Evolutionary conservation across 2,797 vertebrate genomes (phyloP), one percentile per base, ranked within the genome.

Genomic region (Eremophila alpestris): DNA sequence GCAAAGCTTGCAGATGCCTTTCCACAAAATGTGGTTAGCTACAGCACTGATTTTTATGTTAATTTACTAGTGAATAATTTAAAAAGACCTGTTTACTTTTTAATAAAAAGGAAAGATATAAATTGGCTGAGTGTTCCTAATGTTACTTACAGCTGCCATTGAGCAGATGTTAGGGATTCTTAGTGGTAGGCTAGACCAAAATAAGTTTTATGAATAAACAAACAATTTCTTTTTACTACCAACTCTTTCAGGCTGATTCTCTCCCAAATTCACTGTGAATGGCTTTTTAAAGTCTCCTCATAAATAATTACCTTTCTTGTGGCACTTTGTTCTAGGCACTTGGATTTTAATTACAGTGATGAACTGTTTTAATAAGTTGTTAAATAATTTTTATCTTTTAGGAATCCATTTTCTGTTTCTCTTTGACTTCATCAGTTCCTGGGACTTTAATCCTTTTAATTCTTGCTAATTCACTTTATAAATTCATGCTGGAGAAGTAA

Each of bases 21-120:
- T 96, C 83, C 71, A 59, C 62, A 63, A 92, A 92, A 55, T 59
- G 63, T 64, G 68, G 87, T 87, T 94, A 89, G 87, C 92, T 90
- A 36, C 81, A 83, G 93, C 59, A 63, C 90, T 93, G 97, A 92
- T 94, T 95, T 96, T 96, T 93, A 91, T 97, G 95, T 96, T 96
- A 96, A 97, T 96, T 96, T 97, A 49, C 95, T 95, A 76, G 96
- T 98, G 96, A 98, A 98, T 98, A 97, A 98, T 98, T 98, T 96
- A 97, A 97, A 86, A 59, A 83, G 67, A 73, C 79, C 97, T 98
- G 96, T 97, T 98, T 98, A 98, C 94, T 98, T 98, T 98, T 98
- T 98, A 97, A 98, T 98, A 98, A 96, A 97, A 97, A 95, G 70
- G 89, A 96, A 93, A 96, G 75, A 45, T 81, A 86, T 89, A 94